Evolutionary conservation across 2,113 vertebrate species (phyloP), one percentile per base, ranked within the genome.

Genomic region (Colistium nudipinnis): DNA sequence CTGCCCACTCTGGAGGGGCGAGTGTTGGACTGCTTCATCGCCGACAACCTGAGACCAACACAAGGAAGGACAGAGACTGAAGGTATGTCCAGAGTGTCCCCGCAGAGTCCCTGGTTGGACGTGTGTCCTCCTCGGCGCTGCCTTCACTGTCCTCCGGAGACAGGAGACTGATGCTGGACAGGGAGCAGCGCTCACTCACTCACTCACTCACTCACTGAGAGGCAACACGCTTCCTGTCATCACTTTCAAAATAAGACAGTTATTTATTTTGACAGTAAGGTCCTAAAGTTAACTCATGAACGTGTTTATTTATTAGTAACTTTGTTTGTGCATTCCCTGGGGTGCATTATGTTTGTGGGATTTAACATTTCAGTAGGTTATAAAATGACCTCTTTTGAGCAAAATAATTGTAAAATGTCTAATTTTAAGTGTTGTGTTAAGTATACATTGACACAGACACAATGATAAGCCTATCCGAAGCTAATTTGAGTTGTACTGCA

Each of bases 1-100:
- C 78, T 84, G 11, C 84, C 90, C 36, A 75, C 72, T 64, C 57
- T 74, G 71, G 77, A 72, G 73, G 86, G 77, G 41, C 86, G 83
- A 41, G 83, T 88, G 81, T 81, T 77, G 9, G 88, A 80, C 55
- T 94, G 80, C 90, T 91, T 93, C 95, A 97, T 96, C 1, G 17
- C 28, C 49, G 48, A 48, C 19, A 13, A 9, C 3, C 4, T 1
- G 44, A 30, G 11, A 6, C 4, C 0, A 1, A 14, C 39, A 60
- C 47, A 9, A 16, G 3, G 17, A 4, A 39, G 2, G 11, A 19
- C 38, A 24, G 1, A 27, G n/a, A 56, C 9, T 7, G 19, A 17
- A 47, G 13, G 52, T 10, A 38, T 44, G 35, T 16, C 14, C 10
- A 39, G 0, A 71, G 45, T 19, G 24, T 49, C 17, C 11, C 1